Evolutionary conservation across 2,797 vertebrate species (phyloP).

Genomic region (Poeciliopsis gracilis): DNA sequence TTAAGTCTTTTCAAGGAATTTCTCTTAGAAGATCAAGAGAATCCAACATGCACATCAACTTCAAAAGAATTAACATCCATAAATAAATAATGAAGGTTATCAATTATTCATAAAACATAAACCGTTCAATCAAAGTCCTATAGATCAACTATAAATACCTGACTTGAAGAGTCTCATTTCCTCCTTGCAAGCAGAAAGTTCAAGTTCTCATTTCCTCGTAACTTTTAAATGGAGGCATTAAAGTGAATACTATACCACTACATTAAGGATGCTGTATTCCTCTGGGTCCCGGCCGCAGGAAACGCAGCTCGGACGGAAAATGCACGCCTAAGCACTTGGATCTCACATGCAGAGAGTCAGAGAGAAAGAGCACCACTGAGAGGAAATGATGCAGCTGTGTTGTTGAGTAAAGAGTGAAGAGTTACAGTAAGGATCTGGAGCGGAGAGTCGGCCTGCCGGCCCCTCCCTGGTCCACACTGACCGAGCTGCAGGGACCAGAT

Average conservation of each 20-base stretch:
- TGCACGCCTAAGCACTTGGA: conserved; percentile 61
- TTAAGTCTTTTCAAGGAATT: neutral
- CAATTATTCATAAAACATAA: conserved; percentile 21
- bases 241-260: conserved; percentile 54
- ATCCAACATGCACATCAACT: neutral
- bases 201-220: neutral
- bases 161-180: neutral
- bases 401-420: conserved; percentile 62
- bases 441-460: conserved; percentile 49
- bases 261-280: conserved; percentile 61
- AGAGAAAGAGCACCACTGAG: conserved; percentile 27
- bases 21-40: neutral
- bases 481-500: conserved; percentile 75
- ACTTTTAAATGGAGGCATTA: conserved; percentile 34
- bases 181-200: conserved; percentile 2
- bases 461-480: conserved; percentile 52
- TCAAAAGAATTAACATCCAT: neutral
- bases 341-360: conserved; percentile 35
- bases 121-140: conserved; percentile 24
- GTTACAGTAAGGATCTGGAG: conserved; percentile 65
- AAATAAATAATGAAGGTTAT: conserved; percentile 5
- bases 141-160: conserved; percentile 1
- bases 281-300: conserved; percentile 33
- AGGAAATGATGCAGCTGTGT: conserved; percentile 63
- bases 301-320: conserved; percentile 38